Base-by-base conservation (phyloP, 2,888 invertebrate genomes). In the Aphrophora alni region DNA sequence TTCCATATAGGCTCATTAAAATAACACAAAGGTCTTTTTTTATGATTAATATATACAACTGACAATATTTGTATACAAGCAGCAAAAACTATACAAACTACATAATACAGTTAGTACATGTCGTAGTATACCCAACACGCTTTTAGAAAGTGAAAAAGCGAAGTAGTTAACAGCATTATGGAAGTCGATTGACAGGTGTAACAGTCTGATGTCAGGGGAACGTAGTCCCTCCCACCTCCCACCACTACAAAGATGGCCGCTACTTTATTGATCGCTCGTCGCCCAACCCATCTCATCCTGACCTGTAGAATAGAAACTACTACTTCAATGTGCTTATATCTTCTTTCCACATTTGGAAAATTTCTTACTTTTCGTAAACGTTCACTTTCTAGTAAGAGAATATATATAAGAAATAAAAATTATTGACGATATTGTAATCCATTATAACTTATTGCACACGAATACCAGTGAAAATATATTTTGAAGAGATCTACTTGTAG, bases 201-300 rank as follows among this genome's bases (percentile, higher is more conserved):
- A 59, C 59, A 59, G 59, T 59, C 59, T 59, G 59, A 44, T 44
- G 44, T 59, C 59, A 59, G 69, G 69, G 38, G 75, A 38, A 84
- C 82, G 75, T 27, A 82, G 83, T 78, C 82, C 83, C 83, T 82
- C 83, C 83, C 83, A 80, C 75, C 84, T 83, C 84, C 84, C 83
- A 87, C 83, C 85, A 86, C 85, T 86, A 86, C 87, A 86, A 87
- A 78, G 25, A 78, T 78, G 78, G 78, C 78, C 72, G 78, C 68
- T 73, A 78, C 51, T 78, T 68, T 78, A 78, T 78, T 78, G 78
- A 78, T 78, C 59, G 59, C 69, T 69, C 33, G 71, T 25, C 71
- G 59, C 33, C 44, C 77, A 59, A 59, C 59, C 59, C 59, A 59
- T 59, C 59, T 59, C 59, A 59, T 68, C 77, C 77, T 71, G 77